Evolutionary conservation across 2,797 vertebrate genomes (phyloP).

Genomic region (Melanogrammus aeglefinus): DNA sequence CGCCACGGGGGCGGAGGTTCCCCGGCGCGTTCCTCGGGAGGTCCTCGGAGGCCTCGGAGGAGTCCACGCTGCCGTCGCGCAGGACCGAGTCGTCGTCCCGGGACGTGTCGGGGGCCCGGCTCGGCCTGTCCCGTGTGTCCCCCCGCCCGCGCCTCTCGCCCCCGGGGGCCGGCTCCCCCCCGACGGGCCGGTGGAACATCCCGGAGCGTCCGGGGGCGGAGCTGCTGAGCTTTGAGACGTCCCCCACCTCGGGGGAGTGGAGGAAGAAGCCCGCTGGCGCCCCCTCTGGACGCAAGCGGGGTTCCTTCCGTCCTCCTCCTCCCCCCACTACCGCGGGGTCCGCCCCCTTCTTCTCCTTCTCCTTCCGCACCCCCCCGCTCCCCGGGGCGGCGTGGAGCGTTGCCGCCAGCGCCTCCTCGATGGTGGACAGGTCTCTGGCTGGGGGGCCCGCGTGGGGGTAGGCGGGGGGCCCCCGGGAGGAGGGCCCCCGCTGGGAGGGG

Average conservation of each 20-base stretch:
- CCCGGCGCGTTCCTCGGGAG: conserved; percentile 58
- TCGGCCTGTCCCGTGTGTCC: conserved; percentile 41
- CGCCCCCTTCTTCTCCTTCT: conserved; percentile 24
- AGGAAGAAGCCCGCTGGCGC: conserved; percentile 89
- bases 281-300: conserved; percentile 83
- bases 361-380: conserved; percentile 36
- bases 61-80: conserved; percentile 75
- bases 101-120: conserved; percentile 49
- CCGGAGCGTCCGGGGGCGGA: conserved; percentile 69
- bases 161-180: conserved; percentile 40
- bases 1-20: conserved; percentile 56
- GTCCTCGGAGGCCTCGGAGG: conserved; percentile 75
- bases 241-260: conserved; percentile 74
- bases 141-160: conserved; percentile 36
- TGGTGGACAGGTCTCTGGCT: conserved; percentile 80
- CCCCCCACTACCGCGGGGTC: not conserved
- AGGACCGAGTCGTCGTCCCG: conserved; percentile 76
- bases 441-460: conserved; percentile 44
- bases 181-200: conserved; percentile 53
- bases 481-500: conserved; percentile 56
- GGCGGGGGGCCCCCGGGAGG: conserved; percentile 54
- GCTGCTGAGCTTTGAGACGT: conserved; percentile 63
- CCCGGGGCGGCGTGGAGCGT: conserved; percentile 69
- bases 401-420: conserved; percentile 83
- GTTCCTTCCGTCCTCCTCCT: conserved; percentile 55